A percentile compares a stretch with the other conserved stretches of the same genome.
These are phyloP conservation scores for Teleogryllus occipitalis DNA, from an alignment of 1,140 invertebrate genomes.

Conservation along the genomic window DNA sequence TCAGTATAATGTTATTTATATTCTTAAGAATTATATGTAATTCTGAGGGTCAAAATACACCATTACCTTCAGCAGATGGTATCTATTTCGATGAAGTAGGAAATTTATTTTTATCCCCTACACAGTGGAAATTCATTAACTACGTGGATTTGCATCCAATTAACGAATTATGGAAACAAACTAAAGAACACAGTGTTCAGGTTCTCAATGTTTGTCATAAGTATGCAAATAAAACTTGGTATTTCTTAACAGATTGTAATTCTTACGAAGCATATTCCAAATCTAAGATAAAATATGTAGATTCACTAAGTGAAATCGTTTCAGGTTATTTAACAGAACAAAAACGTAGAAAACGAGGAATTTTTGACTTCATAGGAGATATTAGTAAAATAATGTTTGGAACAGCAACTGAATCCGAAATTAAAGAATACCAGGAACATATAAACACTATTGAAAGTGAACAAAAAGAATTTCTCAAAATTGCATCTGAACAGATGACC, in stretches of 20 bases:
- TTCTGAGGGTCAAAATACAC: no score
- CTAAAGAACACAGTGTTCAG: no score
- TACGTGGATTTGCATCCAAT: not conserved
- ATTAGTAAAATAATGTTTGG: constrained; percentile 1
- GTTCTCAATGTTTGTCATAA: no score
- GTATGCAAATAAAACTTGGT: no score
- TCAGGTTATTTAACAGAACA: not conserved
- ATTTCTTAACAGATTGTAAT: no score
- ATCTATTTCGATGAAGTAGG: constrained; percentile 8
- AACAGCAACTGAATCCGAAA: not conserved
- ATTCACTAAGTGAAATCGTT: not conserved
- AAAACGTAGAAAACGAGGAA: not conserved
- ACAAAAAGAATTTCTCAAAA: not conserved
- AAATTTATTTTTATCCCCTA: not conserved
- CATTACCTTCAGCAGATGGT: no score
- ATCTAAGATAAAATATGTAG: constrained; percentile 5
- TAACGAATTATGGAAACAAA: no score
- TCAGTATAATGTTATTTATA: no score
- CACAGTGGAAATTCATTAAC: not conserved
- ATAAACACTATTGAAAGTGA: not conserved
- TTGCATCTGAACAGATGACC: not conserved
- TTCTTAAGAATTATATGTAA: no score
- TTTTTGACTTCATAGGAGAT: not conserved
- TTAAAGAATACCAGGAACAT: not conserved
- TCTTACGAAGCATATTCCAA: no score